These are phyloP conservation scores for Phalanger gymnotis DNA, from an alignment of 2,797 vertebrate species.

Conservation along the genomic window DNA sequence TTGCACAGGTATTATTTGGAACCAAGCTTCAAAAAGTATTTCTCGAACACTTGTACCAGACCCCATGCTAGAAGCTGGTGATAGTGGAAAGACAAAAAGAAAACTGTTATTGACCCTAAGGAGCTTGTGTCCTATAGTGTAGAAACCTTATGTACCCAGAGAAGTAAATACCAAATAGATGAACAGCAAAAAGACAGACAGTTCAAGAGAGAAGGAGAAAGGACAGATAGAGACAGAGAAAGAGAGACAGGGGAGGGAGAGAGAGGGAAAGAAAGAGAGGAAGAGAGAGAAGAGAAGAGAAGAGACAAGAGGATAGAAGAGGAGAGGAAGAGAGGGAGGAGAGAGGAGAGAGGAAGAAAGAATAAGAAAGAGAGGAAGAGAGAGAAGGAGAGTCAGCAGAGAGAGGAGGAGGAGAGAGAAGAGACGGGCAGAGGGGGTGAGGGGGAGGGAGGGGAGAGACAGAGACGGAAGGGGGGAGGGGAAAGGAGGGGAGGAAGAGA, in stretches of 20 bases:
- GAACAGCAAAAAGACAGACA: not conserved
- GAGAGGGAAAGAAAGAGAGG: too few relatives aligned
- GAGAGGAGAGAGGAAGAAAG: too few relatives aligned
- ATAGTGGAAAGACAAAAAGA: not conserved
- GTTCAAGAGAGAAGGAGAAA: not conserved
- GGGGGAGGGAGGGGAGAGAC: too few relatives aligned
- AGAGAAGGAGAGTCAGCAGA: not conserved
- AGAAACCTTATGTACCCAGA: not conserved
- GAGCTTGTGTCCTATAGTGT: not conserved
- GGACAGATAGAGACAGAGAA: too few relatives aligned
- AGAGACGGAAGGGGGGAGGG: too few relatives aligned
- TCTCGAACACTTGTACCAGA: not conserved
- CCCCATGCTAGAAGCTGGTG: not conserved
- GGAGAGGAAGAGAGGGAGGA: not conserved
- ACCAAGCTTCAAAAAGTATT: not conserved
- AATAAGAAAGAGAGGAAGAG: not conserved
- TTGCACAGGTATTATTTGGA: not conserved
- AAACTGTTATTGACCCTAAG: not conserved
- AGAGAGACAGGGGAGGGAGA: too few relatives aligned
- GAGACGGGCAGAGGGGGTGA: too few relatives aligned
- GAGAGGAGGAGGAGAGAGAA: too few relatives aligned
- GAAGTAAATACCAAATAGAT: not conserved
- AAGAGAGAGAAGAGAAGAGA: not conserved
- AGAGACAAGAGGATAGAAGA: too few relatives aligned
- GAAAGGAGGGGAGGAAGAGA: too few relatives aligned